These are phyloP conservation scores for Fundulus diaphanus DNA, from an alignment of 2,797 vertebrate genomes.

Conservation along the genomic window DNA sequence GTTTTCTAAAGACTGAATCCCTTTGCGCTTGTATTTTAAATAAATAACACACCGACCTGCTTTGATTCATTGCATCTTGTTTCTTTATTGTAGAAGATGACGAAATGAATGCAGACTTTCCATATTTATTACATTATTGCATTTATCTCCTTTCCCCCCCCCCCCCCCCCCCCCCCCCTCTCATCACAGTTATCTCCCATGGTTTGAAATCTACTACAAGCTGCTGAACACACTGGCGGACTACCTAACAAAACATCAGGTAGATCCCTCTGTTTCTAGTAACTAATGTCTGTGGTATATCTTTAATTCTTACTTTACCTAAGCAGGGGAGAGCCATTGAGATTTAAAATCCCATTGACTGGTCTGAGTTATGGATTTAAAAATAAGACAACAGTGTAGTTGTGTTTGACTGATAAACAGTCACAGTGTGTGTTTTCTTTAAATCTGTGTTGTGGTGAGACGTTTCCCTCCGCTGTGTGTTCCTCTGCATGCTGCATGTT, in stretches of 20 bases:
- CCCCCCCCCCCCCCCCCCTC: background rate
- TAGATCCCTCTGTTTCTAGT: constrained; percentile 66
- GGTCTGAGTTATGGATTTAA: background rate
- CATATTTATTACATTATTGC: constrained; percentile 15
- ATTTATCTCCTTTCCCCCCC: constrained; percentile 13
- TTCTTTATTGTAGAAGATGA: constrained; percentile 17
- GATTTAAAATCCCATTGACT: no score
- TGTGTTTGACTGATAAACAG: constrained; percentile 44
- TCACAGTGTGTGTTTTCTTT: constrained; percentile 48
- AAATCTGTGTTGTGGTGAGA: constrained; percentile 39
- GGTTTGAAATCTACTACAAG: constrained; percentile 99
- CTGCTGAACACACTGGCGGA: constrained; percentile 96
- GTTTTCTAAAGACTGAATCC: constrained; percentile 2
- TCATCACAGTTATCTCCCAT: constrained; percentile 92
- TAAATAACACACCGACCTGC: background rate
- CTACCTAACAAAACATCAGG: constrained; percentile 95
- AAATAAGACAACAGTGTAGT: background rate
- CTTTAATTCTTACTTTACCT: no score
- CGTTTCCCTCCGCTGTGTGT: constrained; percentile 47
- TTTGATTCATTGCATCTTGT: constrained; percentile 13
- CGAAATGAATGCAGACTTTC: constrained; percentile 4
- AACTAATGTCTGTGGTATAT: background rate
- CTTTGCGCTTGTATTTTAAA: constrained; percentile 4
- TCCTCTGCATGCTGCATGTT: constrained; percentile 48
- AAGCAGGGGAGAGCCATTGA: no score